Base-by-base conservation (phyloP, 2,888 invertebrate genomes). In the Steinernema hermaphroditum region DNA sequence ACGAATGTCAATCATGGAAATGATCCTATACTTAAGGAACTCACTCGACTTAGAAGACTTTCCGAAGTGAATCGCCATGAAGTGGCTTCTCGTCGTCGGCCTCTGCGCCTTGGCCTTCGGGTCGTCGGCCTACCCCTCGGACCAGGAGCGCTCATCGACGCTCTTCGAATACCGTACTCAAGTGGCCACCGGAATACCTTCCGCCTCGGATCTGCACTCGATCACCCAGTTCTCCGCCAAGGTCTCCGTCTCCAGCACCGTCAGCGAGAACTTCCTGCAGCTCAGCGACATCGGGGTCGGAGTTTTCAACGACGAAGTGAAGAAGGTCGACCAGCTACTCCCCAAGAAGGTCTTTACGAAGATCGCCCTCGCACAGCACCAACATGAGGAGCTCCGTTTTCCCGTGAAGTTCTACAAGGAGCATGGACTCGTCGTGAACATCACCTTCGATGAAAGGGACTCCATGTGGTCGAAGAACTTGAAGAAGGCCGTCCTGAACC, bases 401-500 rank as follows among this genome's bases (percentile, higher is more conserved):
- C 22, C 54, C 54, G 54, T 54, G 24, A 19, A 12, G 24, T 19
- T 54, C 27, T n/a, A n/a, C n/a, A n/a, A n/a, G n/a, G n/a, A n/a
- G n/a, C n/a, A n/a, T n/a, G n/a, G n/a, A n/a, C n/a, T n/a, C n/a
- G n/a, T n/a, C n/a, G n/a, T n/a, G n/a, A n/a, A n/a, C n/a, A n/a
- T n/a, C n/a, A n/a, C n/a, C n/a, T n/a, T n/a, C n/a, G n/a, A n/a
- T n/a, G n/a, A n/a, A n/a, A n/a, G n/a, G n/a, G n/a, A n/a, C n/a
- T 6, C 14, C 22, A 24, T 22, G 9, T 85, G 84, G 84, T 79
- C 82, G 14, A 80, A 75, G 71, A 85, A 85, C 78, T 74, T 85
- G 78, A 85, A 85, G 78, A 77, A 80, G 54, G 80, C 83, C 70
- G 78, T 85, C 68, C 71, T 85, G 75, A 85, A 82, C 78, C 78